Base-by-base conservation (phyloP, 1,140 invertebrate genomes). In the Calliopsis andreniformis region DNA sequence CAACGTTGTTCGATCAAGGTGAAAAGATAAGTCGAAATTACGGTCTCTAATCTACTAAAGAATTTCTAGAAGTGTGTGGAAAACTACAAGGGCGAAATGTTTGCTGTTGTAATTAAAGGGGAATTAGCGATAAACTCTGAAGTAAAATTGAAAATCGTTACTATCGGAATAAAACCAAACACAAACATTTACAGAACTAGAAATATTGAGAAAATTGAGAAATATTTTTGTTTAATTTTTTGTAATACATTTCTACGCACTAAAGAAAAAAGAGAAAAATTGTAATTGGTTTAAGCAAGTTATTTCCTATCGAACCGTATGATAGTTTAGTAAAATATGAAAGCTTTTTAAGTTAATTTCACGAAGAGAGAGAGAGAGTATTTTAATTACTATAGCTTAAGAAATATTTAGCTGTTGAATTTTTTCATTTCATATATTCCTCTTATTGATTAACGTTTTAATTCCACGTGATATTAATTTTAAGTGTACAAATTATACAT, bases 1-100 rank as follows among this genome's bases (percentile, higher is more conserved):
- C n/a, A 20, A 43, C 16, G 56, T 49, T 7, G 16, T 12, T 58
- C 8, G 55, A 70, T 70, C 39, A n/a, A 47, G 30, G 28, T 45
- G 53, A 28, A 28, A 49, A 62, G 43, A 62, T 49, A 61, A 61
- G 43, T 71, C 20, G 23, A 49, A 71, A 62, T 71, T 62, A 62
- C 56, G 68, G 43, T 25, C 30, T 47, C 62, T 14, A 61, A 35
- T 59, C 28, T 14, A 8, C 20, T 6, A 68, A 45, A 56, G 51
- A 56, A 45, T 56, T 7, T 5, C 8, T 12, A 1, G 16, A 14
- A n/a, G 2, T 18, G 58, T 16, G 28, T 10, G 32, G 2, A 20
- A 28, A 43, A 16, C n/a, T 45, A 28, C 42, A 23, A 1, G 23
- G 20, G 4, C 14, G 30, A 49, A 70, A 47, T 59, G 55, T 70